Percentiles rank a stretch among this genome's conserved stretches.
These are phyloP conservation scores for Egretta garzetta DNA, from an alignment of 2,113 vertebrate genomes.

Conservation along the genomic window DNA sequence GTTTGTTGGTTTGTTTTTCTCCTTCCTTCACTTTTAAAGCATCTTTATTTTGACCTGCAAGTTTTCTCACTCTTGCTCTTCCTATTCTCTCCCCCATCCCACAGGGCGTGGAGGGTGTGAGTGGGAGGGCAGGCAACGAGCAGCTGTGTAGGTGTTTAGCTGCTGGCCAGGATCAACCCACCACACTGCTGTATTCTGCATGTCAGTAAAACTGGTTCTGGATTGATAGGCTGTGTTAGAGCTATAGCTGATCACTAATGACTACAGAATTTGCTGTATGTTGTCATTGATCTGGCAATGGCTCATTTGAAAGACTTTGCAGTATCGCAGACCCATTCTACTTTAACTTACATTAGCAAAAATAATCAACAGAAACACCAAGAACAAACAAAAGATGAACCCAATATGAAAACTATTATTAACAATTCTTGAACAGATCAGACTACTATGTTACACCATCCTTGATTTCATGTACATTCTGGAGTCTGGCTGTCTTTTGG, in stretches of 20 bases:
- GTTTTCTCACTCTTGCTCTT: neutral
- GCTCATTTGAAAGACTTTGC: neutral
- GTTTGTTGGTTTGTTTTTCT: neutral
- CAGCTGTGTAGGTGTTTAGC: neutral
- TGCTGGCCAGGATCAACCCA: neutral
- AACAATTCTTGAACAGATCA: neutral
- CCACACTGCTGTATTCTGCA: neutral
- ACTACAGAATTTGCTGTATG: neutral
- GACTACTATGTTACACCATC: neutral
- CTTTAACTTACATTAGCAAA: neutral
- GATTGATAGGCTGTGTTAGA: neutral
- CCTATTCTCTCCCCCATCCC: neutral
- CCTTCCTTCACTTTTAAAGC: neutral
- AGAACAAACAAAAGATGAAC: neutral
- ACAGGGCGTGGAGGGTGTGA: no score
- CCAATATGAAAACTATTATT: neutral
- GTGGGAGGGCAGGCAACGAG: neutral
- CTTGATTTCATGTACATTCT: neutral
- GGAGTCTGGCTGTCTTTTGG: neutral
- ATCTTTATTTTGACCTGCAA: neutral
- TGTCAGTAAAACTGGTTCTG: neutral
- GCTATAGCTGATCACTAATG: neutral
- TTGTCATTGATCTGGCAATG: neutral
- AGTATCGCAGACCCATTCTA: fast-evolving
- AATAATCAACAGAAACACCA: neutral